A percentile compares a stretch with the other conserved stretches of the same genome.
Evolutionary conservation across 2,113 vertebrate species (phyloP).

Genomic region (Pavo muticus): DNA sequence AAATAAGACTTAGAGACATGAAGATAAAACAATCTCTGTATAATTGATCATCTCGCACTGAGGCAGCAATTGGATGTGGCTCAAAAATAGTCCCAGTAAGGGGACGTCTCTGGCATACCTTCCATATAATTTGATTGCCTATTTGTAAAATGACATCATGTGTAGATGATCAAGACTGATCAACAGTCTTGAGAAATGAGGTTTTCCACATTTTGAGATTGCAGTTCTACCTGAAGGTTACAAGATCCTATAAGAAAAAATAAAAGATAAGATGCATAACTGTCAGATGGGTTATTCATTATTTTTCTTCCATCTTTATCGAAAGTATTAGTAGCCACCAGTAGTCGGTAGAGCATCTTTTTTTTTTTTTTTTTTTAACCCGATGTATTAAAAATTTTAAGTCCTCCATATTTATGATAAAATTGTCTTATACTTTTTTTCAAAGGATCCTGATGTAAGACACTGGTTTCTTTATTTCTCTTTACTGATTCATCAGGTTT

Average conservation of each 20-base stretch:
- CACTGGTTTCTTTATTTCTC: not conserved
- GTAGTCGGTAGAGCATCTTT: not conserved
- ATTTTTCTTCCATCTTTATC: not conserved
- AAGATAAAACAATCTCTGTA: too few species aligned
- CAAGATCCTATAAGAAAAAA: not conserved
- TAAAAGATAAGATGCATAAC: fast-evolving
- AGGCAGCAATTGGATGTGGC: too few species aligned
- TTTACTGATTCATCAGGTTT: not conserved
- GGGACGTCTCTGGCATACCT: too few species aligned
- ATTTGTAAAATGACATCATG: fast-evolving
- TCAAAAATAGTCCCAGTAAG: too few species aligned
- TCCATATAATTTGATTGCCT: too few species aligned
- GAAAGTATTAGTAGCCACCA: not conserved
- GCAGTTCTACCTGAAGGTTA: not conserved
- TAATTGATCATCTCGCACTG: too few species aligned
- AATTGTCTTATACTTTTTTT: not conserved
- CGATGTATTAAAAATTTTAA: not conserved
- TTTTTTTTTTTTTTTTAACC: not conserved
- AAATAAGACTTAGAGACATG: too few species aligned
- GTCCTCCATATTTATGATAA: not conserved
- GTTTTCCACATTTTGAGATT: not conserved
- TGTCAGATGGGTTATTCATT: not conserved
- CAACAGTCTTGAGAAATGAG: not conserved
- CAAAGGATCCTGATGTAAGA: not conserved
- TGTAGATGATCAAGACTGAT: not conserved